Percentiles rank a stretch among this genome's conserved stretches.
phyloP scores from a whole-genome alignment of 2,797 vertebrate species.

The Numenius phaeopus region DNA sequence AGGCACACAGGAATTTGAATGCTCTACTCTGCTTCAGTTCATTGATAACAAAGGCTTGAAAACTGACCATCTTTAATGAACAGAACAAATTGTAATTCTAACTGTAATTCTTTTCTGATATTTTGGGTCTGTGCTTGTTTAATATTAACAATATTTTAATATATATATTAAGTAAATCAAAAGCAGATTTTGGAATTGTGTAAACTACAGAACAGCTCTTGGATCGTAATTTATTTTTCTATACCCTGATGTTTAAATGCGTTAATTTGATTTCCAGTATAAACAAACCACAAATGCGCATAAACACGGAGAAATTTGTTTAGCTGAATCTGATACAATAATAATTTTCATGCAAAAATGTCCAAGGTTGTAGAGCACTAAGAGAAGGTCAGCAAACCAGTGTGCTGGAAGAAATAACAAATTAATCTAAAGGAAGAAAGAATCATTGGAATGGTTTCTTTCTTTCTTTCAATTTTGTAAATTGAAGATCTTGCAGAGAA shows the following conservation, averaged over 20 bases:
- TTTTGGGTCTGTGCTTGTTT: neutral
- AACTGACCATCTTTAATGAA: neutral
- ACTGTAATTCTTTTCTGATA: neutral
- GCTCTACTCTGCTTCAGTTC: neutral
- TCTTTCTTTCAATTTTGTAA: neutral
- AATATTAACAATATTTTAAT: neutral
- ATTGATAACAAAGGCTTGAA: neutral
- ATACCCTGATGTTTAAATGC: neutral
- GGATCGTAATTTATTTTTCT: neutral
- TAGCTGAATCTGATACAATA: neutral
- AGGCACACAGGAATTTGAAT: neutral
- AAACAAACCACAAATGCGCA: neutral
- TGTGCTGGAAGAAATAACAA: neutral
- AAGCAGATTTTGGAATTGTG: neutral
- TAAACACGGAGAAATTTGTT: neutral
- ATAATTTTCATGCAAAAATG: neutral
- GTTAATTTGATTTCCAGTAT: neutral
- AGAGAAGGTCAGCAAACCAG: neutral
- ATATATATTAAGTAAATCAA: neutral
- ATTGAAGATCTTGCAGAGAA: neutral
- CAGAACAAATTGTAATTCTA: neutral
- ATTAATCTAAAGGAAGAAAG: neutral
- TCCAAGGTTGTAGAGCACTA: neutral
- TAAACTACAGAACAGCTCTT: neutral
- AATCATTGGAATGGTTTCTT: neutral